These are phyloP conservation scores for Pteronotus mesoamericanus DNA, from an alignment of 2,797 vertebrate species.

Conservation along the genomic window DNA sequence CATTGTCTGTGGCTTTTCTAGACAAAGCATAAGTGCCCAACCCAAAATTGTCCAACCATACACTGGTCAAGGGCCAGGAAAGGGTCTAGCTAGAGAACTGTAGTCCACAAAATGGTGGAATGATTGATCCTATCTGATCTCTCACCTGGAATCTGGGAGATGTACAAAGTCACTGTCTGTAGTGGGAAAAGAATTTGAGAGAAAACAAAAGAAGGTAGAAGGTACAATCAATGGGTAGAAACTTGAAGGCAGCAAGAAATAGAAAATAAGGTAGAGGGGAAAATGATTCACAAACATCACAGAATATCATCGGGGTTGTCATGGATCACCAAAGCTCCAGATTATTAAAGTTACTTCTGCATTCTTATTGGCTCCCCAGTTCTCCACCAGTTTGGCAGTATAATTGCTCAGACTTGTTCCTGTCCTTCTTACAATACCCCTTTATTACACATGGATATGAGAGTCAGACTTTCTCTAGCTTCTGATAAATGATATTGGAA, in stretches of 20 bases:
- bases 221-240: neutral
- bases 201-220: neutral
- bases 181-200: neutral
- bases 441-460: neutral
- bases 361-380: neutral
- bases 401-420: neutral
- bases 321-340: neutral
- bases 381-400: neutral
- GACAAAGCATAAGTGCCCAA: neutral
- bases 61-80: neutral
- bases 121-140: neutral
- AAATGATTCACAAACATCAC: neutral
- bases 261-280: neutral
- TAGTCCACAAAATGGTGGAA: neutral
- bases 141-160: neutral
- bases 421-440: neutral
- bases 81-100: neutral
- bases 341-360: neutral
- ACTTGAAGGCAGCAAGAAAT: neutral
- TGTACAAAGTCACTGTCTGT: neutral
- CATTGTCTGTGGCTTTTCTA: neutral
- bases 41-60: neutral
- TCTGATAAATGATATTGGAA: conserved; percentile 1
- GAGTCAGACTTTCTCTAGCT: neutral
- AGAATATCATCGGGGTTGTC: neutral